Evolutionary conservation across 2,797 vertebrate species (phyloP), one percentile per base, ranked within the genome.

Genomic region (Sus cebifrons): DNA sequence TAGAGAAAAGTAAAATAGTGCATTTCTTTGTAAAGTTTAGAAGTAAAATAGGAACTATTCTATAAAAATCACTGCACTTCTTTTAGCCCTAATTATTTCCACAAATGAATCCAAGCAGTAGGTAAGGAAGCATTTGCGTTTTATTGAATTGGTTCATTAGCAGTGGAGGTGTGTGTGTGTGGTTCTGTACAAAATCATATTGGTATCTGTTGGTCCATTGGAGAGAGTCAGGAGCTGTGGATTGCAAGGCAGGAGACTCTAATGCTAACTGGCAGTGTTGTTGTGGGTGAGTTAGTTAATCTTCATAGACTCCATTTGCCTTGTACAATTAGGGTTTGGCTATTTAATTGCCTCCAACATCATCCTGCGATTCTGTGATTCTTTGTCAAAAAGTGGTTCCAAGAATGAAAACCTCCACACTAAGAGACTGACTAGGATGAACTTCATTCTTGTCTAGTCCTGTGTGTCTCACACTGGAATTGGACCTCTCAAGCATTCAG

Each of bases 391-490:
- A 87, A 71, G 36, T 11, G 4, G 5, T 52, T 49, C 21, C 21
- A 23, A 89, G 25, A 87, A 64, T 85, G 40, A 89, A 58, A 70
- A 74, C 9, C 23, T 85, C 70, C 14, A 56, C 58, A 64, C 7
- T 21, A 95, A 70, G 78, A 54, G 13, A 21, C 4, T 36, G 44
- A 67, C 18, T 7, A 70, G 40, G 16, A 78, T 71, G 78, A 88
- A 73, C 36, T 64, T 65, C 25, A 71, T 79, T 86, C 5, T 56
- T 56, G 20, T 81, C 6, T 52, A 62, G 49, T 44, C 14, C 9
- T 29, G 0, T 49, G 27, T 81, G 81, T 97, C 83, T 85, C 32
- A 88, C 54, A 44, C 62, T 86, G 94, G 58, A 71, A 79, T 49
- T 40, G 65, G 56, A 94, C 58, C 32, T 84, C 36, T 90, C 23